Base-by-base conservation (phyloP, 2,797 vertebrate genomes). In the Danio jaintianensis region DNA sequence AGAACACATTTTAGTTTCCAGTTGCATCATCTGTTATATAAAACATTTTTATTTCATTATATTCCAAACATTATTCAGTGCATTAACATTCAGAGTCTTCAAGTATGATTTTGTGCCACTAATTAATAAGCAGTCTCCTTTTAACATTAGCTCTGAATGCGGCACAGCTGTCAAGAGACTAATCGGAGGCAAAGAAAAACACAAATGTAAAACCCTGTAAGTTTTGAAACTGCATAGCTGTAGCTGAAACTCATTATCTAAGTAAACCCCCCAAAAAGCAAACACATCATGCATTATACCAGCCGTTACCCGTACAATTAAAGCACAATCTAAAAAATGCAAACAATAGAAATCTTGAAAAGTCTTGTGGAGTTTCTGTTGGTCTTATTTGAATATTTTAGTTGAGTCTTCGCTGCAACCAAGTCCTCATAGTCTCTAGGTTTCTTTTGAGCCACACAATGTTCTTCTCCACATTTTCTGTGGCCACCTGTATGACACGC, bases 401-500 rank as follows among this genome's bases (percentile, higher is more conserved):
- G n/a, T 84, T 68, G 29, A 82, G 81, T 62, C 86, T 86, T 52
- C 89, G 75, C 18, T 87, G 86, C 47, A 94, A 75, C 93, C 91
- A 92, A 5, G 78, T 89, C 78, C 89, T 94, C 79, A 96, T 82
- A 48, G 85, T 76, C 70, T 88, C 88, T 22, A 94, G 82, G 87
- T 94, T 94, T 79, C 91, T 94, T 72, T 92, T 88, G 82, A 94
- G 64, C 90, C 93, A 94, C 80, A 90, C 87, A 66, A 95, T 89
- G 75, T 93, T 95, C 85, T 94, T 93, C 80, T 89, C 87, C 83
- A 94, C 67, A n/a, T 87, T 93, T 81, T 95, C 93, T 53, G 93
- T 75, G 42, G 92, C 90, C 83, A 93, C 68, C 81, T 92, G 89
- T 66, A 88, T 91, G 59, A 81, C 85, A 86, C 90, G 92, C 61